Evolutionary conservation across 2,113 vertebrate genomes (phyloP).

Genomic region (Loxodonta africana): DNA sequence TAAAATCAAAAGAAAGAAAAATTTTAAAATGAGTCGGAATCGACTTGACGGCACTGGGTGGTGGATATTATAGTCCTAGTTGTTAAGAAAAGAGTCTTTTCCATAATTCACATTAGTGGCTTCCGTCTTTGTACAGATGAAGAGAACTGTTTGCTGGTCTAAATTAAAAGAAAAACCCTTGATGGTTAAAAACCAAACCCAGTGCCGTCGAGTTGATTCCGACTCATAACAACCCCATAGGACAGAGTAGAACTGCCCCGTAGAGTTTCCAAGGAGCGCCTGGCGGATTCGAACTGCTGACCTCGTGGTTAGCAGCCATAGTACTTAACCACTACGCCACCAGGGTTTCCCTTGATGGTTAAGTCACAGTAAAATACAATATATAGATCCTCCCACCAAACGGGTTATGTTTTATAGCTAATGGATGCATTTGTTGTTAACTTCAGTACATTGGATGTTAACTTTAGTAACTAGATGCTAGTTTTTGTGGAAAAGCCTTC

Average conservation of each 20-base stretch:
- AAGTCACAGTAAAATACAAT: background rate
- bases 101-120: background rate
- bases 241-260: too few species aligned
- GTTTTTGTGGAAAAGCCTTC: too few species aligned
- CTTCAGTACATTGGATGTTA: background rate
- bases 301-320: too few species aligned
- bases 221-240: too few species aligned
- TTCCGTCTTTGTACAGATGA: background rate
- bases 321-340: too few species aligned
- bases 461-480: too few species aligned
- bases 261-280: too few species aligned
- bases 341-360: background rate
- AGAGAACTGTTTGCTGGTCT: background rate
- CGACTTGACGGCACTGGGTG: too few species aligned
- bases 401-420: background rate
- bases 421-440: background rate
- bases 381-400: background rate
- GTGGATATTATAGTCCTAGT: too few species aligned
- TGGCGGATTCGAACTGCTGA: too few species aligned
- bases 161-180: background rate
- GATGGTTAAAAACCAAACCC: background rate
- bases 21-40: background rate
- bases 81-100: conserved; percentile 31
- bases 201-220: too few species aligned
- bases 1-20: conserved; percentile 34